These are phyloP conservation scores for Heliopora coerulea DNA, from an alignment of 92 coral and sea anemone genomes.

Conservation along the genomic window DNA sequence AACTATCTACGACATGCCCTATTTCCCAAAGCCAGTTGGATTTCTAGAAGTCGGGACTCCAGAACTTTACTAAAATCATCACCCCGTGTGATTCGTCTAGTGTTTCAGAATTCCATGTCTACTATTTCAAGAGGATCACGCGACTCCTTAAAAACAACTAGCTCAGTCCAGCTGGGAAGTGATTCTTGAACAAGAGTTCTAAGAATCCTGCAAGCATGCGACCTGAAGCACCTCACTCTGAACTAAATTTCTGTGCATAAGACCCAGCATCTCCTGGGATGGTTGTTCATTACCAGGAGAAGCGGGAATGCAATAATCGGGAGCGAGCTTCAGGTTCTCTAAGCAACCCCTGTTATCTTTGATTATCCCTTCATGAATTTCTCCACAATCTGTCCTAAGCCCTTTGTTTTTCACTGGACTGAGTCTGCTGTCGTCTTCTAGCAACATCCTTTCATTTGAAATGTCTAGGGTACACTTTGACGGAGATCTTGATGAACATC, in stretches of 20 bases:
- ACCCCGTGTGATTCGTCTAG: no score
- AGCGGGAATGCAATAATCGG: slow-evolving; percentile 51
- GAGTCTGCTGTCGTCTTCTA: not conserved
- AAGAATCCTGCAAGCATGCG: not conserved
- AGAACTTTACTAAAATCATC: no score
- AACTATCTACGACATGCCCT: no score
- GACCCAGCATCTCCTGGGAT: slow-evolving; percentile 35
- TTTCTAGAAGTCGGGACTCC: no score
- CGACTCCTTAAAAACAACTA: no score
- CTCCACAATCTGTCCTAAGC: not conserved
- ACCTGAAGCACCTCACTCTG: slow-evolving; percentile 26
- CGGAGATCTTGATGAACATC: not conserved
- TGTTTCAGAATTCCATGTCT: no score
- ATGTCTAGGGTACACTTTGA: not conserved
- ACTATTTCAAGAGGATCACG: no score
- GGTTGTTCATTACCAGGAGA: slow-evolving; percentile 63
- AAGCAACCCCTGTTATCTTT: not conserved
- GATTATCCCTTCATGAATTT: not conserved
- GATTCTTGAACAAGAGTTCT: no score
- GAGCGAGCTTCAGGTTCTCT: not conserved
- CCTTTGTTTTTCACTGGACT: not conserved
- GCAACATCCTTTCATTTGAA: not conserved
- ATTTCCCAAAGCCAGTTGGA: no score
- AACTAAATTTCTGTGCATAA: slow-evolving; percentile 37
- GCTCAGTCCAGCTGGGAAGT: no score